A percentile compares a stretch with the other conserved stretches of the same genome.
phyloP scores from a whole-genome alignment of 1,140 invertebrate genomes.

The Caenorhabditis inopinata region DNA sequence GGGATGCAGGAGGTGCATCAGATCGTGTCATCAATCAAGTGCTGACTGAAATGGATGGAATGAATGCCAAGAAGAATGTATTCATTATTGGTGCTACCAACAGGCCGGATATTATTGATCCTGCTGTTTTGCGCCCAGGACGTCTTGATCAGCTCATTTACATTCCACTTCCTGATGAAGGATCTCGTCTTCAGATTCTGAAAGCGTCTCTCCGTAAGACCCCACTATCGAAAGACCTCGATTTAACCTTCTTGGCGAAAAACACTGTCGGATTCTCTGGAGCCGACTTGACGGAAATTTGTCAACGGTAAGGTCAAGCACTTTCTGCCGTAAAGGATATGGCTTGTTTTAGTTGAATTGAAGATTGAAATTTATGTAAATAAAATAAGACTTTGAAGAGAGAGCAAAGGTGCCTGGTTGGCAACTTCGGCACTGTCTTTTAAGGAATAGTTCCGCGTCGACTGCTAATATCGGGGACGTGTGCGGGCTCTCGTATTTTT shows the following conservation, averaged over 20 bases:
- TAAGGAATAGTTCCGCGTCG: too few relatives aligned
- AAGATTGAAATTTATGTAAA: too few relatives aligned
- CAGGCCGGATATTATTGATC: slow-evolving; percentile 88
- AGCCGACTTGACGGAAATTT: slow-evolving; percentile 98
- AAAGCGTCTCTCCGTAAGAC: slow-evolving; percentile 65
- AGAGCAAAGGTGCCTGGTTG: too few relatives aligned
- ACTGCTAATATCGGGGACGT: too few relatives aligned
- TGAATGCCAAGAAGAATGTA: slow-evolving; percentile 97
- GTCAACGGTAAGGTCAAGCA: slow-evolving; percentile 76
- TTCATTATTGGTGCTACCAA: slow-evolving; percentile 77
- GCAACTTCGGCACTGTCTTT: too few relatives aligned
- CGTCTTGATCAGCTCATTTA: slow-evolving; percentile 97
- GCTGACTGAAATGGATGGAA: slow-evolving; percentile 98
- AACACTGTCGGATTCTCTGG: slow-evolving; percentile 94
- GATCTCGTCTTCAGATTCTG: slow-evolving; percentile 89
- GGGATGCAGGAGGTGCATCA: slow-evolving; percentile 76
- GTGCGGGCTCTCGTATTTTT: too few relatives aligned
- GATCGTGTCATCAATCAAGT: slow-evolving; percentile 99
- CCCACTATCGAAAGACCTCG: slow-evolving; percentile 77
- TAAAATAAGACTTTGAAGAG: too few relatives aligned
- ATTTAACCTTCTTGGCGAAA: slow-evolving; percentile 90
- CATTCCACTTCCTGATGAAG: slow-evolving; percentile 96
- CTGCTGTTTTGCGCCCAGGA: slow-evolving; percentile 92
- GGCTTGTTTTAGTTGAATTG: too few relatives aligned
- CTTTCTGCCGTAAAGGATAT: too few relatives aligned